A percentile compares a stretch with the other conserved stretches of the same genome.
Evolutionary conservation across 2,113 vertebrate genomes (phyloP).

Genomic region (Sarotherodon lohbergeri): DNA sequence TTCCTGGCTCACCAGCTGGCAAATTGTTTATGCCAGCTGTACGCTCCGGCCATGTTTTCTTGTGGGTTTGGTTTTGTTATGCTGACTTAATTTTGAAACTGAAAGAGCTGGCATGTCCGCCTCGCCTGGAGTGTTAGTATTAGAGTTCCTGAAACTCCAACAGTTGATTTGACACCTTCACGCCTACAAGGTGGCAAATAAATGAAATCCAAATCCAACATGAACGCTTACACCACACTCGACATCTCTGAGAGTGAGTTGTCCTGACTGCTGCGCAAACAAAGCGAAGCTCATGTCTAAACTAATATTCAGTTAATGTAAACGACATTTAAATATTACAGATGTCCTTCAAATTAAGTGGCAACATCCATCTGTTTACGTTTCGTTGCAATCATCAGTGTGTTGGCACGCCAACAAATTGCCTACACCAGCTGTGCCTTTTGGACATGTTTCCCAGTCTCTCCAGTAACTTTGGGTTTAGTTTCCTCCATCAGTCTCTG

Average conservation of each 20-base stretch:
- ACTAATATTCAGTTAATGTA: neutral
- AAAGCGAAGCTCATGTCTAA: neutral
- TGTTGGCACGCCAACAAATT: neutral
- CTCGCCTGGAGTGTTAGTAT: neutral
- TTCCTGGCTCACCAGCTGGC: neutral
- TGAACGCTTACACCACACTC: neutral
- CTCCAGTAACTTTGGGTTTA: conserved; percentile 13
- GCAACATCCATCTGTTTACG: conserved; percentile 14
- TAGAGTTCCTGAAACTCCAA: neutral
- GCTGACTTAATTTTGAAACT: conserved; percentile 27
- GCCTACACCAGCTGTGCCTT: conserved; percentile 19
- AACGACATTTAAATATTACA: neutral
- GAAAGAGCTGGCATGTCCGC: neutral
- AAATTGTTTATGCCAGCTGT: neutral
- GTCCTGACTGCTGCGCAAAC: neutral
- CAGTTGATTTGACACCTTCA: neutral
- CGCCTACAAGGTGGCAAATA: neutral
- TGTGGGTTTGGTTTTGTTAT: conserved; percentile 15
- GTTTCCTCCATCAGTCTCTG: conserved; percentile 26
- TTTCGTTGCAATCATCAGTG: neutral
- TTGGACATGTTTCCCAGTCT: neutral
- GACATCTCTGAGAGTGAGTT: neutral
- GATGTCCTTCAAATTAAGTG: neutral
- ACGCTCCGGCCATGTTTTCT: neutral
- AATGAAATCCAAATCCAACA: neutral